Conservation (phyloP, 2,113 vertebrate genomes). For the Lota lota region DNA sequence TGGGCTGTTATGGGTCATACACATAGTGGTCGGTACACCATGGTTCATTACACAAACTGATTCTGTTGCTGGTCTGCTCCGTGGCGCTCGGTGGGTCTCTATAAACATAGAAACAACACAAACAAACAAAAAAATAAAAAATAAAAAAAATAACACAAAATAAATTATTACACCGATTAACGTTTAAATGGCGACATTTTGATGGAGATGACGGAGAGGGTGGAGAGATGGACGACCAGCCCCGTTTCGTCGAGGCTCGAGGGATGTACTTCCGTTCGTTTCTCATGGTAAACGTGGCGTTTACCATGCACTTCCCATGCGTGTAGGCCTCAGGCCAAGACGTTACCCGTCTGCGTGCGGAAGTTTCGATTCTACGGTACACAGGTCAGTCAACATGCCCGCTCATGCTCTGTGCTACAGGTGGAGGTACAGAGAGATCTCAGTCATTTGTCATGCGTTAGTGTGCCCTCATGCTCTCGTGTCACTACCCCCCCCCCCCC, state of each 20-base stretch:
- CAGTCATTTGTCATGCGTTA: constrained; percentile 62
- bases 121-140: constrained; percentile 42
- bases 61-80: constrained; percentile 75
- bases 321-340: background rate
- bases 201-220: constrained; percentile 50
- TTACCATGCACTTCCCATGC: constrained; percentile 74
- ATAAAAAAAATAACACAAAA: constrained; percentile 64
- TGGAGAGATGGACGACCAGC: constrained; percentile 19
- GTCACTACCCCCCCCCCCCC: constrained; percentile 29
- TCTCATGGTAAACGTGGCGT: constrained; percentile 61
- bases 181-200: constrained; percentile 27
- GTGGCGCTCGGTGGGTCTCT: constrained; percentile 72
- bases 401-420: constrained; percentile 56
- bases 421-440: constrained; percentile 46
- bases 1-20: constrained; percentile 75
- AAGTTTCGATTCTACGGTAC: constrained; percentile 36
- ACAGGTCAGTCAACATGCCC: constrained; percentile 66
- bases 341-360: constrained; percentile 45
- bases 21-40: constrained; percentile 81
- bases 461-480: constrained; percentile 61
- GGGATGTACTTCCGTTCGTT: constrained; percentile 55
- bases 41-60: constrained; percentile 82
- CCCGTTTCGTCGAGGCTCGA: constrained; percentile 41
- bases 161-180: constrained; percentile 67
- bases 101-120: constrained; percentile 71